A percentile compares a stretch with the other conserved stretches of the same genome.
Conservation (phyloP, 2,113 vertebrate genomes). For the Galbula dea region DNA sequence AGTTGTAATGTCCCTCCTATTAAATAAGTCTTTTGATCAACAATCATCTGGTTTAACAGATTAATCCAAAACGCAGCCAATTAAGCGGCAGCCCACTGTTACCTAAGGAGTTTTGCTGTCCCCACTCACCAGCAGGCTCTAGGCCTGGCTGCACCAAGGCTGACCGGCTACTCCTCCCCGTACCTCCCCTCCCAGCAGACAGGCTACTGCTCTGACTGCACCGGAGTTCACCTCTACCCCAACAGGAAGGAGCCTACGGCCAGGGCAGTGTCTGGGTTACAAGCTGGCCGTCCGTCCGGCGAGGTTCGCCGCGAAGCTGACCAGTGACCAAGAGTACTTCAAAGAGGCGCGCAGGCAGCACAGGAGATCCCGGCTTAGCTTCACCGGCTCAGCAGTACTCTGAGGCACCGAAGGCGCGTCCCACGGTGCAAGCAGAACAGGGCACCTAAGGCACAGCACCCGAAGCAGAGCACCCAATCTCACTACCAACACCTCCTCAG, state of each 20-base stretch:
- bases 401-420: rapidly evolving
- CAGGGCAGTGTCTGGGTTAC: neutral
- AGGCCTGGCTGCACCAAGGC: neutral
- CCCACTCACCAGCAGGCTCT: neutral
- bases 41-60: neutral
- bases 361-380: rapidly evolving
- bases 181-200: neutral
- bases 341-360: too few relatives aligned
- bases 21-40: neutral
- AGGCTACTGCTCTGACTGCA: too few relatives aligned
- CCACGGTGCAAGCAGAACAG: too few relatives aligned
- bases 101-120: neutral
- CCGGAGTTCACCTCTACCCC: neutral
- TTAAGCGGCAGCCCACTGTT: neutral
- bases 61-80: too few relatives aligned
- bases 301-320: neutral
- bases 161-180: too few relatives aligned
- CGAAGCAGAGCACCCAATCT: rapidly evolving
- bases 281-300: too few relatives aligned
- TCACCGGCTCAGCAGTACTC: too few relatives aligned
- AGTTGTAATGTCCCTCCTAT: rapidly evolving
- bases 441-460: too few relatives aligned
- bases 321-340: neutral
- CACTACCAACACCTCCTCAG: neutral
- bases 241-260: rapidly evolving